These are phyloP conservation scores for Macroglossus sobrinus DNA, from an alignment of 2,113 vertebrate genomes.

Conservation along the genomic window DNA sequence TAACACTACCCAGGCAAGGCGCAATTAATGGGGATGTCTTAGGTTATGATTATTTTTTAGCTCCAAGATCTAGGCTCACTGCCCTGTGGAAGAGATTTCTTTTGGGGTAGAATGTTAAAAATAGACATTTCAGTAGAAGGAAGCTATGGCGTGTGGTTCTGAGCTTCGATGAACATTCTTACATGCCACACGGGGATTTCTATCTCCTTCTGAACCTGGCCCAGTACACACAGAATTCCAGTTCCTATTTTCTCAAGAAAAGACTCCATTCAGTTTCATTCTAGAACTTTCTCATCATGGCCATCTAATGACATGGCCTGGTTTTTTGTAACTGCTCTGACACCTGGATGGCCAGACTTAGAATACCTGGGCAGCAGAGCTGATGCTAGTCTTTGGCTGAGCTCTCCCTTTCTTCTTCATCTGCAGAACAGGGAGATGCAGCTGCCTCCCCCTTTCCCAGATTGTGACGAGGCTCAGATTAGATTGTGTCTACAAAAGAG, in stretches of 20 bases:
- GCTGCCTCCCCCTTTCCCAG: background rate
- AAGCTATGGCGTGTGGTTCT: background rate
- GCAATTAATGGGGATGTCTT: background rate
- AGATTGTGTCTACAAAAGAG: background rate
- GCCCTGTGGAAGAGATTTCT: background rate
- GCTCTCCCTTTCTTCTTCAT: background rate
- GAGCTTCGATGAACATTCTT: background rate
- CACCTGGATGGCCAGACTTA: background rate
- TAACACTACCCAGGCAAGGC: background rate
- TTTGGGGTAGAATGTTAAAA: slow-evolving; percentile 55
- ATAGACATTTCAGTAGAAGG: slow-evolving; percentile 4
- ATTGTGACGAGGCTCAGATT: background rate
- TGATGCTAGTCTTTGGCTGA: background rate
- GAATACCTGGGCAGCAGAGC: background rate
- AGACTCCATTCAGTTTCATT: background rate
- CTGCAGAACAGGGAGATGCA: background rate
- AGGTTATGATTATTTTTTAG: background rate
- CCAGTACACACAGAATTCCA: background rate
- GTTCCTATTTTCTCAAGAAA: background rate
- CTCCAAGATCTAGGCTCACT: background rate
- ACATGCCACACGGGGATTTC: background rate
- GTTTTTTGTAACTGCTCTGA: background rate
- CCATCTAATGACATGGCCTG: background rate
- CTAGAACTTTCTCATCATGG: background rate
- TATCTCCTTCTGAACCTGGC: background rate